phyloP scores from a whole-genome alignment of 2,113 vertebrate genomes.

The Aphelocoma coerulescens region DNA sequence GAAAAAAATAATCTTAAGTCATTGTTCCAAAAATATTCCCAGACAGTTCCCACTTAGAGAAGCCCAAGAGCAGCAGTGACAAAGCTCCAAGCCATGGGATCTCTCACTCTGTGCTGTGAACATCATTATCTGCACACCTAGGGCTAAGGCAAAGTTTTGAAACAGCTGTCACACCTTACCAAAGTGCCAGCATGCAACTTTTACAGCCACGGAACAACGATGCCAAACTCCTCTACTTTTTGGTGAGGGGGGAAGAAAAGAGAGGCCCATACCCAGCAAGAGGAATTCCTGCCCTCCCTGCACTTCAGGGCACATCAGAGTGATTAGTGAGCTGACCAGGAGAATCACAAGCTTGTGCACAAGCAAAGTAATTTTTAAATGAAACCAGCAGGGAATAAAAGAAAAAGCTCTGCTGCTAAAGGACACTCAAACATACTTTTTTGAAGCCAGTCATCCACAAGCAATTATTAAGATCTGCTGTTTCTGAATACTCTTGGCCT shows the following conservation, averaged over 20 bases:
- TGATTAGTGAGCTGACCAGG: neutral
- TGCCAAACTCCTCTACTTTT: neutral
- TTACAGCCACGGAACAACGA: neutral
- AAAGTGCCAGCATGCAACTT: neutral
- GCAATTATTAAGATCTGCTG: neutral
- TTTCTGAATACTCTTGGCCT: constrained; percentile 2
- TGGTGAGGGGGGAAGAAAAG: neutral
- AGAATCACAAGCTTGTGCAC: neutral
- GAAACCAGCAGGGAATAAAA: constrained; percentile 2
- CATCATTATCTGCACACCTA: neutral
- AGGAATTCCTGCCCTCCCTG: neutral
- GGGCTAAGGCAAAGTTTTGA: neutral
- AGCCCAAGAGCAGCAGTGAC: neutral
- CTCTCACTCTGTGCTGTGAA: neutral
- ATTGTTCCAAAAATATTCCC: neutral
- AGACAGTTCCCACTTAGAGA: neutral
- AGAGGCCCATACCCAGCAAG: fast-evolving
- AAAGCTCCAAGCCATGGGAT: neutral
- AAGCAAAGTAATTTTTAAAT: neutral
- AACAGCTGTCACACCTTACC: neutral
- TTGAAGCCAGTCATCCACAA: constrained; percentile 14
- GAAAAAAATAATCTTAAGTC: neutral
- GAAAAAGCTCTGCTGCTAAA: neutral
- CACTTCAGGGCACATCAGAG: neutral
- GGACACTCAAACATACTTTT: neutral